Evolutionary conservation across 1,140 invertebrate species (phyloP), one percentile per base, ranked within the genome.

Genomic region (Drosophila nasuta): DNA sequence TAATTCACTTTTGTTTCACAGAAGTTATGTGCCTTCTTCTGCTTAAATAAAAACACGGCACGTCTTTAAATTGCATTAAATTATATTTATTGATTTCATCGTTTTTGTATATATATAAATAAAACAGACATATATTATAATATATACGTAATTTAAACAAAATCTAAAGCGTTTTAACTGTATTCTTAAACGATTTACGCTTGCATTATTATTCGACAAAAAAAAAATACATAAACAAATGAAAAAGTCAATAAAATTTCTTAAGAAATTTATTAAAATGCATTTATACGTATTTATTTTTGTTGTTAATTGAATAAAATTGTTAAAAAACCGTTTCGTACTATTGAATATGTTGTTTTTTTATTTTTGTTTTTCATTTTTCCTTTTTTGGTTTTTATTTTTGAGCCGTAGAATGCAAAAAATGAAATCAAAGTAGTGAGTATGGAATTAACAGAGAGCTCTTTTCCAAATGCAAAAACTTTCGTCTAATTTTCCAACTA

Each of bases 51-150:
- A 49, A 49, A 49, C 7, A 11, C 28, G 0, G 7, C 7, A 20
- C 20, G 4, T 25, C 13, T 52, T 72, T 71, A 52, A 82, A 77
- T 86, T 86, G 83, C 83, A 87, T 88, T 88, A 87, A 87, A 87
- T 87, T 69, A 87, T 87, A 87, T 87, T 87, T 87, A 87, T 87
- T 87, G 83, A 66, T 82, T 79, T 87, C 79, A 86, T 86, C 79
- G 49, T 51, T 48, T 48, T 58, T 74, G 58, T 57, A 68, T 73
- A 76, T 73, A 76, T 80, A 77, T 62, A 75, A 57, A 57, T 69
- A 49, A 75, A 70, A 63, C 49, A 57, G 38, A 62, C 46, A 73
- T 54, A 54, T 59, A 59, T 75, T 59, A 59, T 75, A 28, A 58
- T 72, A 56, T 49, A 43, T 73, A 58, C 20, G 51, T 54, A 87